These are phyloP conservation scores for Diprion similis DNA, from an alignment of 1,140 invertebrate species.

Conservation along the genomic window DNA sequence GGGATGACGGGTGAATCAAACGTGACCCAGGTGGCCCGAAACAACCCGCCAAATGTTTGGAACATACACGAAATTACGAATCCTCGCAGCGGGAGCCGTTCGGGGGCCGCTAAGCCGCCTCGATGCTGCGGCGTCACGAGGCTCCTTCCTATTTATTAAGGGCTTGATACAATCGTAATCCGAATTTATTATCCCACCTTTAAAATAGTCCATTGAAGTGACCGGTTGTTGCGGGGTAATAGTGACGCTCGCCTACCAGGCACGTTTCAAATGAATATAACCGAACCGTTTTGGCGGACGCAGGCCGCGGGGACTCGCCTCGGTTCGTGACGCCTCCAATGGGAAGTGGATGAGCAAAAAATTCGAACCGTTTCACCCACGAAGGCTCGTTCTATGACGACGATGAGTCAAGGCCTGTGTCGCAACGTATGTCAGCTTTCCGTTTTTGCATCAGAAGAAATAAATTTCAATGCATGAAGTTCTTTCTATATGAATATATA, in stretches of 20 bases:
- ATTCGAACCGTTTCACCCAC: conserved; percentile 15
- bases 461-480: too few species aligned
- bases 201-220: conserved; percentile 6
- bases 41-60: not conserved
- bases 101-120: not conserved
- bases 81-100: not conserved
- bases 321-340: conserved; percentile 27
- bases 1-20: not conserved
- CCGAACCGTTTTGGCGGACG: conserved; percentile 31
- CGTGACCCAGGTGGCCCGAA: not conserved
- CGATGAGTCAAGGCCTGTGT: not conserved
- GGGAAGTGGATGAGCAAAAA: conserved; percentile 20
- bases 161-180: conserved; percentile 53
- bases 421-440: not conserved
- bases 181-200: conserved; percentile 44
- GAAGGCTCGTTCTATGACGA: not conserved
- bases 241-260: conserved; percentile 45
- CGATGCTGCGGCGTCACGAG: not conserved
- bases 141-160: not conserved
- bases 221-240: conserved; percentile 34
- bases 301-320: conserved; percentile 21
- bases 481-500: too few species aligned
- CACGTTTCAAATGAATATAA: conserved; percentile 49
- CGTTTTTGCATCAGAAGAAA: too few species aligned
- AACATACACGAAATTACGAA: not conserved